Evolutionary conservation across 2,888 invertebrate species (phyloP), one percentile per base, ranked within the genome.

Genomic region (Dynastes grantii): DNA sequence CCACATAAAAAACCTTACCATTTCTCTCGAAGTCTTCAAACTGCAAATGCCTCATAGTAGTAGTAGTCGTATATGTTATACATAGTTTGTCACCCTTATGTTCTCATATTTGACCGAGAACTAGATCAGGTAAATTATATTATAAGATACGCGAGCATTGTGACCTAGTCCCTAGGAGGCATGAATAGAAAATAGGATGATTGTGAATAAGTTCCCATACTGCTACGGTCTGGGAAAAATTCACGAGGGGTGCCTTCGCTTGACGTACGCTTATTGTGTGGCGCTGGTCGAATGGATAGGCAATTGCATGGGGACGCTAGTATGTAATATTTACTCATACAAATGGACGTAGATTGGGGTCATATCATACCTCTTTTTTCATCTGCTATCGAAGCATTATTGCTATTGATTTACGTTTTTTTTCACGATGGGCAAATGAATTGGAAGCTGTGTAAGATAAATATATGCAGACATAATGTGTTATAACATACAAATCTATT

Each of bases 121-220:
- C 78, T 79, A 77, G 77, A 82, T 82, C 81, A 81, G 81, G 81
- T 82, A 82, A 78, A 79, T 77, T 80, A 64, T 78, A 80, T 80
- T 53, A 81, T 81, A 80, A 81, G 80, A 82, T 73, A 73, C 73
- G 73, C 79, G 76, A 81, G 80, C 80, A 82, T 82, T 82, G 81
- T 81, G 78, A 80, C 80, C 81, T 80, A 76, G 79, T 79, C 81
- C 80, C 81, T 80, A 79, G 40, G 76, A 80, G 76, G 78, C 77
- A 63, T 78, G 81, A 82, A 82, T 82, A 82, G 82, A 82, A 82
- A 82, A 82, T 81, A 77, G 82, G 80, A 79, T 80, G 61, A 22
- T 73, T 55, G 55, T 40, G 55, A 40, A 58, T 37, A 29, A 58
- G 80, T 81, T 81, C 81, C 79, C 80, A 81, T 81, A 80, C 77